Evolutionary conservation across 2,888 invertebrate genomes (phyloP).

Genomic region (Leptopilina myrica): DNA sequence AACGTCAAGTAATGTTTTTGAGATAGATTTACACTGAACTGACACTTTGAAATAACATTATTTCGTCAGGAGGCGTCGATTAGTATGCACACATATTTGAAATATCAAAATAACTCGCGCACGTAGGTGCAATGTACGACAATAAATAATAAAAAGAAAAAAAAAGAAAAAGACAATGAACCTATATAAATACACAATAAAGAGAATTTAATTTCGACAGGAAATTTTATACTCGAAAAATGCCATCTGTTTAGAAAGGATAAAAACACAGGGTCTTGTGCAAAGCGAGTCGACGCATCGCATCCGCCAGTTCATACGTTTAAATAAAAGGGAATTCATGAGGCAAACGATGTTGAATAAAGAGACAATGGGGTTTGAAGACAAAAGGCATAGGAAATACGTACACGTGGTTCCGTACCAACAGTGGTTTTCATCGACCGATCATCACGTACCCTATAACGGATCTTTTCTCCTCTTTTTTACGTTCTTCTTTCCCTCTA

Average conservation of each 20-base stretch:
- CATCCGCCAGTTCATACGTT: slow-evolving; percentile 36
- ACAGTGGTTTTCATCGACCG: slow-evolving; percentile 29
- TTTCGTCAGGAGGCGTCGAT: too few species aligned
- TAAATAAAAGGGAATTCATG: slow-evolving; percentile 27
- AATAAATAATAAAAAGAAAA: not conserved
- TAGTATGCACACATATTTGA: too few species aligned
- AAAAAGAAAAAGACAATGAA: not conserved
- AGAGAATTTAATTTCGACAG: slow-evolving; percentile 18
- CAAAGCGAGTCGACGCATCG: slow-evolving; percentile 23
- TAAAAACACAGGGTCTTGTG: slow-evolving; percentile 26
- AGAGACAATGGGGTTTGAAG: slow-evolving; percentile 44
- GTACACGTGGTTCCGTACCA: slow-evolving; percentile 41
- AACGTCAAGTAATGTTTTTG: too few species aligned
- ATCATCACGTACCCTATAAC: slow-evolving; percentile 30
- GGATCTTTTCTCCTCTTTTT: slow-evolving; percentile 11
- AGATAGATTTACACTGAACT: too few species aligned
- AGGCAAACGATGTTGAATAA: slow-evolving; percentile 37
- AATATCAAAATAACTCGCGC: too few species aligned
- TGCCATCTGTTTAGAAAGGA: slow-evolving; percentile 33
- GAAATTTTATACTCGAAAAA: slow-evolving; percentile 33
- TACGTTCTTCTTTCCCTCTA: not conserved
- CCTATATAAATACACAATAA: not conserved
- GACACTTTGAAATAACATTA: too few species aligned
- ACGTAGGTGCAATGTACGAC: not conserved
- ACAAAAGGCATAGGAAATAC: slow-evolving; percentile 53